phyloP scores from a whole-genome alignment of 2,888 invertebrate genomes.

The Leptopterna dolabrata region DNA sequence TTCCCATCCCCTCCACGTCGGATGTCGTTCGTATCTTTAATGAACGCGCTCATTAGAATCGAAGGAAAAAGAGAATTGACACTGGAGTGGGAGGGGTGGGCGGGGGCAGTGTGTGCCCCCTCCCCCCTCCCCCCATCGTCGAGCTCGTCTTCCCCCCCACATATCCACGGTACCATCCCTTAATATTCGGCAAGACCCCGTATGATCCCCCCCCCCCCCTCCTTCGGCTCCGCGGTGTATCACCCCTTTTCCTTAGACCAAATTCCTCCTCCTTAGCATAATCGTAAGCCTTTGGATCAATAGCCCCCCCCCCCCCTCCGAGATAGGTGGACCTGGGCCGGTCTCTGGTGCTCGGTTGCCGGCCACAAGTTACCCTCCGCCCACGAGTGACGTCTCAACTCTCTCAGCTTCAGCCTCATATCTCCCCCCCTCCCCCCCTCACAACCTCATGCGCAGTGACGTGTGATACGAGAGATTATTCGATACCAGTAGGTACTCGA shows the following conservation, averaged over 20 bases:
- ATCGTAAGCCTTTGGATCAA: constrained; percentile 38
- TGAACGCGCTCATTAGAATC: constrained; percentile 58
- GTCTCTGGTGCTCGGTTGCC: neutral
- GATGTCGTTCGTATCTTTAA: constrained; percentile 28
- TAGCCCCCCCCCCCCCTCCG: neutral
- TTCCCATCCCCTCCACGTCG: neutral
- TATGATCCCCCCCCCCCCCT: neutral
- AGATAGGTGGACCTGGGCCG: constrained; percentile 18
- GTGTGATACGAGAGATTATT: too few species aligned
- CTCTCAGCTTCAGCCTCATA: neutral
- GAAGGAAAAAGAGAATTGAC: constrained; percentile 43
- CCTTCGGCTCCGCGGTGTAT: neutral
- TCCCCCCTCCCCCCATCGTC: neutral
- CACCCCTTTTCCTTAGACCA: constrained; percentile 17
- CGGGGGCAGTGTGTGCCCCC: constrained; percentile 9
- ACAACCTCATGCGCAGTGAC: too few species aligned
- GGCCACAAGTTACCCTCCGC: neutral
- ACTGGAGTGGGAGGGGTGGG: neutral
- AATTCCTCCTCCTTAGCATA: constrained; percentile 41
- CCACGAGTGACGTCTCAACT: neutral
- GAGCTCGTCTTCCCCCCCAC: neutral
- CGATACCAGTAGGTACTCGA: too few species aligned
- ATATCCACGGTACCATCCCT: constrained; percentile 25
- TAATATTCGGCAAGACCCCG: constrained; percentile 41
- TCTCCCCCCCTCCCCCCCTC: neutral